A percentile compares a stretch with the other conserved stretches of the same genome.
phyloP scores from a whole-genome alignment of 2,888 invertebrate genomes.

The Dryobotodes eremita region DNA sequence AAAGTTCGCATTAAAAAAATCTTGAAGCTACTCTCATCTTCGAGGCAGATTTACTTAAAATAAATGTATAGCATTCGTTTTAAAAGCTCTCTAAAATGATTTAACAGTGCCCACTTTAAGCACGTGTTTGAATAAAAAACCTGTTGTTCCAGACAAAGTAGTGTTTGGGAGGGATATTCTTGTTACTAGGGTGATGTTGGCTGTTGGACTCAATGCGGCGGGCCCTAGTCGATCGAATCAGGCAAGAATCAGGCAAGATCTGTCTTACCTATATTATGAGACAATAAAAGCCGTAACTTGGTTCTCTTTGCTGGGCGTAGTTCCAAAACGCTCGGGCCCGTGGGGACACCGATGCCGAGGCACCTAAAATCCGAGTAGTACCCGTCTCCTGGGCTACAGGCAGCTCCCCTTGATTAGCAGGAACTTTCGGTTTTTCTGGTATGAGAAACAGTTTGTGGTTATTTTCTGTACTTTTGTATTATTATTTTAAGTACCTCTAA shows the following conservation, averaged over 20 bases:
- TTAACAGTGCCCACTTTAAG: neutral
- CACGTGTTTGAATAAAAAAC: neutral
- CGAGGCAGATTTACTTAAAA: too few species aligned
- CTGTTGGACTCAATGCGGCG: neutral
- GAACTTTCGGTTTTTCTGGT: slow-evolving; percentile 21
- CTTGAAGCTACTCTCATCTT: too few species aligned
- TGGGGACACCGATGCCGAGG: neutral
- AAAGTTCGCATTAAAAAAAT: too few species aligned
- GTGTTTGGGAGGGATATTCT: too few species aligned
- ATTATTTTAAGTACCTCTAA: neutral
- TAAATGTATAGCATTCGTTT: too few species aligned
- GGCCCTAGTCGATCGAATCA: neutral
- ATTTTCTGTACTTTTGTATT: slow-evolving; percentile 14
- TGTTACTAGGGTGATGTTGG: too few species aligned
- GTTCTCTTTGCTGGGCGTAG: neutral
- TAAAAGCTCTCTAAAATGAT: neutral
- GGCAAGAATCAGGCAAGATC: slow-evolving; percentile 4
- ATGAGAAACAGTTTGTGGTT: slow-evolving; percentile 38
- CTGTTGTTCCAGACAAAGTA: neutral
- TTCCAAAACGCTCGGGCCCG: neutral
- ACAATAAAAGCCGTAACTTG: neutral
- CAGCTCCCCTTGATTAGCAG: slow-evolving; percentile 9
- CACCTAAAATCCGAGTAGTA: neutral
- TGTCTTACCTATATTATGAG: slow-evolving; percentile 28
- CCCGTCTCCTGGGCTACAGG: neutral